These are phyloP conservation scores for Brevipalpus yothersi DNA, from an alignment of 1,140 invertebrate species.

Conservation along the genomic window DNA sequence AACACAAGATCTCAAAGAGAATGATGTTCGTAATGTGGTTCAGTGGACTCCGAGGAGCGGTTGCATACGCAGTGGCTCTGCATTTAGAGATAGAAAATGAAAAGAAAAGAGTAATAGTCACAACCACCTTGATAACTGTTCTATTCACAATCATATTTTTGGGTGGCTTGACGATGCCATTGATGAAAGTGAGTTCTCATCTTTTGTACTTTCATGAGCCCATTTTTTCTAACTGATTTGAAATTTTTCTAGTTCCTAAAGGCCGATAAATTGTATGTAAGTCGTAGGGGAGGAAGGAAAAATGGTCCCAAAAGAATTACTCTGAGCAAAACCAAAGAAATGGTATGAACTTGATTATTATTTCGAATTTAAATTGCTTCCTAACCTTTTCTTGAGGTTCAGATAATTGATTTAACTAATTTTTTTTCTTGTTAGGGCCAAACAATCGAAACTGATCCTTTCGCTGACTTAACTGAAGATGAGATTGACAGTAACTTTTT, in stretches of 20 bases:
- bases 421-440: slow-evolving; percentile 33
- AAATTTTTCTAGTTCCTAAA: slow-evolving; percentile 22
- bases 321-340: slow-evolving; percentile 85
- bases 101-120: slow-evolving; percentile 81
- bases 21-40: slow-evolving; percentile 99
- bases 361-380: neutral
- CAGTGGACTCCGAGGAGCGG: slow-evolving; percentile 79
- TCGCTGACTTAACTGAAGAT: slow-evolving; percentile 84
- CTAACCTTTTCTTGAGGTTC: neutral
- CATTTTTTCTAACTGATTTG: neutral
- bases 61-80: slow-evolving; percentile 87
- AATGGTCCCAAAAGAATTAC: slow-evolving; percentile 49
- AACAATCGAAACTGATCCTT: slow-evolving; percentile 79
- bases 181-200: slow-evolving; percentile 23
- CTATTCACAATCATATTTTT: slow-evolving; percentile 81
- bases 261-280: slow-evolving; percentile 32
- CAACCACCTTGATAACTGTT: slow-evolving; percentile 86
- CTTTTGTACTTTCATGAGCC: neutral
- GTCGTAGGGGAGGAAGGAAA: slow-evolving; percentile 28
- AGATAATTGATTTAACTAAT: neutral
- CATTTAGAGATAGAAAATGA: slow-evolving; percentile 76
- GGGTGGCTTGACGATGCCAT: slow-evolving; percentile 86
- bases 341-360: slow-evolving; percentile 30
- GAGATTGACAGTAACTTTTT: slow-evolving; percentile 50
- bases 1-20: slow-evolving; percentile 89